These are phyloP conservation scores for Pelagia noctiluca DNA, from an alignment of 30 jellyfish, hydroid and myxozoan genomes.

Conservation along the genomic window DNA sequence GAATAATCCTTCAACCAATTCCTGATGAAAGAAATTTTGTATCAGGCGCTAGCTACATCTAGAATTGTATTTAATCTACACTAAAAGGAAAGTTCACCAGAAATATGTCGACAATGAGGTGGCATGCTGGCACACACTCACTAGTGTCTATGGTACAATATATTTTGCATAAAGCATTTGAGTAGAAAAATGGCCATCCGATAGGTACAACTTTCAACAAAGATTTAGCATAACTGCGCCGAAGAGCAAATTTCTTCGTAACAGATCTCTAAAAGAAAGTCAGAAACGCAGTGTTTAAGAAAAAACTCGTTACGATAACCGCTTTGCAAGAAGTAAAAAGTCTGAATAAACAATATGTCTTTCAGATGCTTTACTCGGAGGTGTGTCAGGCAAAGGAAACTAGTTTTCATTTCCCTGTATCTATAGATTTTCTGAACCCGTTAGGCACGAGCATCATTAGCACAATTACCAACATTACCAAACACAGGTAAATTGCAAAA, in stretches of 20 bases:
- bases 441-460: too few relatives aligned
- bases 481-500: background rate
- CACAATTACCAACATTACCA: too few relatives aligned
- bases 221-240: too few relatives aligned
- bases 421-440: background rate
- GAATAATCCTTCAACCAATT: background rate
- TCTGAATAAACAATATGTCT: background rate
- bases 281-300: too few relatives aligned
- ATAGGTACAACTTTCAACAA: background rate
- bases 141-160: background rate
- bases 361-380: background rate
- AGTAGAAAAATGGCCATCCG: background rate
- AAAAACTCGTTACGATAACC: too few relatives aligned
- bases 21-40: background rate
- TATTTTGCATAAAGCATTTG: background rate
- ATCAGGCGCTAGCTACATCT: background rate
- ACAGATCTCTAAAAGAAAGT: too few relatives aligned
- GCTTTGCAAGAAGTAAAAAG: too few relatives aligned
- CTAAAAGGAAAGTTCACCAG: background rate
- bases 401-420: background rate
- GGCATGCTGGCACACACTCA: background rate
- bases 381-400: background rate
- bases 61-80: background rate
- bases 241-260: too few relatives aligned
- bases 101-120: background rate